Evolutionary conservation across 2,888 invertebrate species (phyloP).

Genomic region (Orchesellides sinensis): DNA sequence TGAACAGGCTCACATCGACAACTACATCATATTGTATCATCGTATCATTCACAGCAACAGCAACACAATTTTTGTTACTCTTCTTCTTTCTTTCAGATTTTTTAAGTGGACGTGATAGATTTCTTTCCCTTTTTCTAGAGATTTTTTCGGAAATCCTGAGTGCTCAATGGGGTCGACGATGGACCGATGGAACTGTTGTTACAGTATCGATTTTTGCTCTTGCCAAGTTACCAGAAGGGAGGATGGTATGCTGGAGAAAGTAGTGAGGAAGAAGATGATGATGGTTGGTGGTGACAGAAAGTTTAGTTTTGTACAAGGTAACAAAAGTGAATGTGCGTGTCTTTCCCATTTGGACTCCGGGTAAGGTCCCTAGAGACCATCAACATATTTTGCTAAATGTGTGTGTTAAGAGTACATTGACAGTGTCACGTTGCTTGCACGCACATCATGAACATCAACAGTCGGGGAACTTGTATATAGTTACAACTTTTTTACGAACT

Average conservation of each 20-base stretch:
- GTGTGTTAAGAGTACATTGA: constrained; percentile 11
- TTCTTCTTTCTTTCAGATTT: background rate
- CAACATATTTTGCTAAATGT: no score
- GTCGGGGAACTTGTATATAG: no score
- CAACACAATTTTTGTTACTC: background rate
- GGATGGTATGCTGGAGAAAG: constrained; percentile 15
- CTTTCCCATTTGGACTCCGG: constrained; percentile 7
- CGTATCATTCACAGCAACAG: background rate
- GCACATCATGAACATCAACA: background rate
- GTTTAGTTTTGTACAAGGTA: background rate
- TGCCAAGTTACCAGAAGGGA: no score
- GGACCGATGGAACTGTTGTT: constrained; percentile 20
- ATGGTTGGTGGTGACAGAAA: background rate
- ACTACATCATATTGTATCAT: constrained; percentile 40
- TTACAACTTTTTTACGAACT: no score
- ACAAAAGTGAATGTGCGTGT: constrained; percentile 7
- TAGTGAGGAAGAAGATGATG: background rate
- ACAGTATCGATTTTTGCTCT: constrained; percentile 16
- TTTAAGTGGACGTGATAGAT: constrained; percentile 13
- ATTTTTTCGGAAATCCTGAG: constrained; percentile 40
- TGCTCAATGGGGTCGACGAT: constrained; percentile 1
- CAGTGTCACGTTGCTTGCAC: background rate
- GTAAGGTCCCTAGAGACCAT: constrained; percentile 33
- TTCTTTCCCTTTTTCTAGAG: constrained; percentile 1
- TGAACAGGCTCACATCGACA: constrained; percentile 72